Percentiles rank a stretch among this genome's conserved stretches.
phyloP scores from a whole-genome alignment of 2,888 invertebrate species.

The Mechanitis messenoides region DNA sequence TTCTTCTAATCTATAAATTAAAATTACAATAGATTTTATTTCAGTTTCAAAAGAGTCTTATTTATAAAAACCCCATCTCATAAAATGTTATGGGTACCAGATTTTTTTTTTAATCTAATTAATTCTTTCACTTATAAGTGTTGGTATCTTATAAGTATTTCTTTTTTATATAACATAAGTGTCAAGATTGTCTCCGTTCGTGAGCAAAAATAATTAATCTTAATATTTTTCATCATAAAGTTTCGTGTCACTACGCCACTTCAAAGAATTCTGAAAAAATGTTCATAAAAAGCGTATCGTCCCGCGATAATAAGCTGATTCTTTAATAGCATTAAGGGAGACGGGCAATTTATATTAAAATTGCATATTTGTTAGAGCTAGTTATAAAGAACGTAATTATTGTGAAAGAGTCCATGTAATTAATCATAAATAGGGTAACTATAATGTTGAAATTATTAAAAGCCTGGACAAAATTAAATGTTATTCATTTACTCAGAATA shows the following conservation, averaged over 20 bases:
- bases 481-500: slow-evolving; percentile 6
- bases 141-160: background rate
- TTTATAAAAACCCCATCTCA: too few species aligned
- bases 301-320: slow-evolving; percentile 26
- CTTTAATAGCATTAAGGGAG: slow-evolving; percentile 25
- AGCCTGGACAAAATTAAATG: background rate
- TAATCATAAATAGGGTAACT: slow-evolving; percentile 33
- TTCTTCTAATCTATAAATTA: too few species aligned
- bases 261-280: slow-evolving; percentile 23
- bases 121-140: background rate
- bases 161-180: background rate
- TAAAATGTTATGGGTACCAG: background rate
- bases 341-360: slow-evolving; percentile 30
- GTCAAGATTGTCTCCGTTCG: slow-evolving; percentile 1
- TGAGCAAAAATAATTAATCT: slow-evolving; percentile 15
- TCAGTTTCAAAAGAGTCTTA: too few species aligned
- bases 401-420: slow-evolving; percentile 29
- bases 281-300: slow-evolving; percentile 21
- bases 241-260: slow-evolving; percentile 24
- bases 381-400: slow-evolving; percentile 39
- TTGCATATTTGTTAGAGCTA: slow-evolving; percentile 36
- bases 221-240: slow-evolving; percentile 23
- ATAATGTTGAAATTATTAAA: slow-evolving; percentile 1
- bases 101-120: background rate
- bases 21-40: too few species aligned